Evolutionary conservation across 1,140 invertebrate species (phyloP).

Genomic region (Zaprionus ghesquierei): DNA sequence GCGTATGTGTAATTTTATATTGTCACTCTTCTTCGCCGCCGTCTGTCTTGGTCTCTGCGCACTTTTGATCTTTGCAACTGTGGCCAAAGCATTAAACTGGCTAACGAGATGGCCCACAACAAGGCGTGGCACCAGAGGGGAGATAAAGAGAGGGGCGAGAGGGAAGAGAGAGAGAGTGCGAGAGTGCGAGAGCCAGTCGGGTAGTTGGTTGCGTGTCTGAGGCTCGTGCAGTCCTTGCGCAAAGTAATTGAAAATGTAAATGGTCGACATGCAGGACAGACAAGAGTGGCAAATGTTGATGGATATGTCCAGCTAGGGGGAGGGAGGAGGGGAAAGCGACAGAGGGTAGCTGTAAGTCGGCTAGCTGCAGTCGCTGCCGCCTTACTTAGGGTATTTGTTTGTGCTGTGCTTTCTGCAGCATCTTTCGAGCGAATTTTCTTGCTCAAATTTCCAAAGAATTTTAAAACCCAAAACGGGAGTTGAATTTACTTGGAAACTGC

Average conservation of each 20-base stretch:
- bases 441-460: neutral
- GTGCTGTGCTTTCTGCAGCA: no score
- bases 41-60: constrained; percentile 12
- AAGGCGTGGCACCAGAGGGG: constrained; percentile 6
- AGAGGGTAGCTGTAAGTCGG: neutral
- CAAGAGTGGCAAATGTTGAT: constrained; percentile 13
- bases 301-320: neutral
- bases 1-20: constrained; percentile 75
- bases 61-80: constrained; percentile 60
- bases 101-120: constrained; percentile 35
- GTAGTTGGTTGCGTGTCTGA: constrained; percentile 59
- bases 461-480: neutral
- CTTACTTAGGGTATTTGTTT: neutral
- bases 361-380: neutral
- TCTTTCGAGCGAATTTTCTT: neutral
- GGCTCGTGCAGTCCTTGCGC: constrained; percentile 47
- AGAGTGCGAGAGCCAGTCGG: neutral
- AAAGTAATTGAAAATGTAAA: constrained; percentile 80
- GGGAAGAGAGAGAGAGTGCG: neutral
- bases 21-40: constrained; percentile 33
- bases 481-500: neutral
- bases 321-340: neutral
- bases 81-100: constrained; percentile 35
- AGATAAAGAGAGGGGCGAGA: neutral
- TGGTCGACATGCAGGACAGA: constrained; percentile 53